Base-by-base conservation (phyloP, 1,140 invertebrate genomes). In the Cheumatopsyche charites region DNA sequence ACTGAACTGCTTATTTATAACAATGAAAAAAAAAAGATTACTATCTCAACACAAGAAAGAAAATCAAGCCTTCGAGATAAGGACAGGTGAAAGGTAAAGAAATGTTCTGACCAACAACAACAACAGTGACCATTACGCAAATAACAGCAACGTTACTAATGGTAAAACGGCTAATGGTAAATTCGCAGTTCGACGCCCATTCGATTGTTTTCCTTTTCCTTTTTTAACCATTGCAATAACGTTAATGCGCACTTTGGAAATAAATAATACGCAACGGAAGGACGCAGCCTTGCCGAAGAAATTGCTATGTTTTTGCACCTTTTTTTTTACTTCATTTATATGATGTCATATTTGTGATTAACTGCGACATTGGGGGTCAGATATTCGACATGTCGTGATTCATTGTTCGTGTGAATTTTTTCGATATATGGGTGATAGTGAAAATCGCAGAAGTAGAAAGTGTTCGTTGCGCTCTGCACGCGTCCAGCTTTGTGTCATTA, bases 181-280 rank as follows among this genome's bases (percentile, higher is more conserved):
- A 36, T 36, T 36, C 29, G 29, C 9, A 36, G 29, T 36, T 36
- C 9, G 29, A 36, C 29, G 29, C 29, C 4, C 47, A 6, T 9
- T 17, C 47, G 47, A 52, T 52, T 17, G 47, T 52, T 52, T 52
- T 52, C 47, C 47, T 52, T 52, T 52, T 52, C 47, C 47, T 52
- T 52, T 52, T n/a, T n/a, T n/a, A n/a, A n/a, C n/a, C n/a, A n/a
- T n/a, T 52, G 19, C 47, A 13, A 19, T 19, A 52, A 52, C 47
- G 2, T n/a, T 45, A 12, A 13, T 42, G 12, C 2, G 45, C 15
- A 13, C 4, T n/a, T 6, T 13, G 45, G 3, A 47, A 52, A 52
- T 52, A 52, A 52, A 17, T 17, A 52, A 52, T 17, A 36, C 29
- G 9, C 9, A n/a, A 17, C 15, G 47, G 47, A 52, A 52, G 47